Percentiles rank a stretch among this genome's conserved stretches.
Conservation (phyloP, 2,888 invertebrate species). For the Drosophila phalerata region DNA sequence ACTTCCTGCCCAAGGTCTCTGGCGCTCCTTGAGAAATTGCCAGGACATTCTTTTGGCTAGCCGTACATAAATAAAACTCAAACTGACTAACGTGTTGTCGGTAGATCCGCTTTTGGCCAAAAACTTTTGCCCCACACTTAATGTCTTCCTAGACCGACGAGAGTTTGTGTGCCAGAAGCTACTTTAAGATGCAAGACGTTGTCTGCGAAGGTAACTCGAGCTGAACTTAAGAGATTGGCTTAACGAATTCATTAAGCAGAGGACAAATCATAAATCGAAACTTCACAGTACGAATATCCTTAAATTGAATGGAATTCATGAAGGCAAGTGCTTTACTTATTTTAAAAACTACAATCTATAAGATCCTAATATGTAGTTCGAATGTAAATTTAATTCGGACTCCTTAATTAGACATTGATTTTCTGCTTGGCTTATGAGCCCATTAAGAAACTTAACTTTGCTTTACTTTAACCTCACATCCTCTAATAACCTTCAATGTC, state of each 20-base stretch:
- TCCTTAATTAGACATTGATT: not conserved
- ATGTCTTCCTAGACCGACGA: not conserved
- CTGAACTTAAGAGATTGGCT: conserved; percentile 10
- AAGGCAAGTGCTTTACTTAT: not conserved
- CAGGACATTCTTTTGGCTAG: conserved; percentile 72
- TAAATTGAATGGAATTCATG: not conserved
- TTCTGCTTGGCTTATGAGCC: not conserved
- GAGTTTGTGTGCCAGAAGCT: not conserved
- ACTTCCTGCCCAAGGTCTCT: conserved; percentile 32
- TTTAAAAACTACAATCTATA: too few relatives aligned
- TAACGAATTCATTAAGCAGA: conserved; percentile 23
- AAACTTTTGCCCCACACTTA: conserved; percentile 13
- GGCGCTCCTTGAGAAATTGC: conserved; percentile 65
- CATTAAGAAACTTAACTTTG: not conserved
- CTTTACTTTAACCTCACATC: not conserved
- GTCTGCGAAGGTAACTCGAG: conserved; percentile 26
- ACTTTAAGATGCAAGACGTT: conserved; percentile 39
- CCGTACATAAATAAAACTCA: conserved; percentile 75
- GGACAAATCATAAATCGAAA: conserved; percentile 21
- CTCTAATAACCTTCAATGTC: not conserved
- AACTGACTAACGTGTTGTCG: conserved; percentile 45
- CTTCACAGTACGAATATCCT: not conserved
- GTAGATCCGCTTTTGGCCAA: conserved; percentile 13
- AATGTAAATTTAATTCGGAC: not conserved
- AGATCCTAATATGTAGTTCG: too few relatives aligned